A percentile compares a stretch with the other conserved stretches of the same genome.
phyloP scores from a whole-genome alignment of 2,888 invertebrate species.

The Strigamia crassipes region DNA sequence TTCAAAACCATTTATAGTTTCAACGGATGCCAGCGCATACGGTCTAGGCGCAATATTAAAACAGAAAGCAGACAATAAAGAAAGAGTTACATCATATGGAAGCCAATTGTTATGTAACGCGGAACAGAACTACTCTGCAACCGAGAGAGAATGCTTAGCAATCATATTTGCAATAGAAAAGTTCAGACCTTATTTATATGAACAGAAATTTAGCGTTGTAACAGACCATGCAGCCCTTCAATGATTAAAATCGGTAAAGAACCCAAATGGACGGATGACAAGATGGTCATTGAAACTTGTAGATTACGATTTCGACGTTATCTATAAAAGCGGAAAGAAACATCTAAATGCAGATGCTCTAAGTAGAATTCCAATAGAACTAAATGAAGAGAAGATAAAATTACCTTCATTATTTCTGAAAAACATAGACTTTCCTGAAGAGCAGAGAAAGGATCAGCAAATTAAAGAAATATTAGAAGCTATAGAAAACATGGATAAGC shows the following conservation, averaged over 20 bases:
- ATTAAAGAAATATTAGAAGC: no score
- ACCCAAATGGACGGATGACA: conserved; percentile 46
- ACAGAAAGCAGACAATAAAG: conserved; percentile 15
- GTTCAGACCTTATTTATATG: conserved; percentile 47
- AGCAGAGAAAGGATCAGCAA: no score
- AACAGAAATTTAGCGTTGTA: background rate
- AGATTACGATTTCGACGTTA: conserved; percentile 32
- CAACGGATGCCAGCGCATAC: conserved; percentile 47
- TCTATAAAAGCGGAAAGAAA: conserved; percentile 4
- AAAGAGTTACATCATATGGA: no score
- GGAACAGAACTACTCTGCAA: no score
- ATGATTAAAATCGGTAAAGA: conserved; percentile 44
- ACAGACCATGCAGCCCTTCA: conserved; percentile 46
- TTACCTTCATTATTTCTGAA: no score
- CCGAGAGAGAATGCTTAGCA: conserved; percentile 49
- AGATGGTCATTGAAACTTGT: conserved; percentile 46
- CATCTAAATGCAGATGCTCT: conserved; percentile 45
- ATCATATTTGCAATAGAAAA: conserved; percentile 45
- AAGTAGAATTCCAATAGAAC: conserved; percentile 10
- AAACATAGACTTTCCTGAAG: no score
- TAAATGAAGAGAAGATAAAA: no score
- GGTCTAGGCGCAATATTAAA: conserved; percentile 47
- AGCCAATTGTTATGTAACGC: no score
- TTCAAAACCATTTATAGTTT: conserved; percentile 43
- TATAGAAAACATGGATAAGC: no score